A percentile compares a stretch with the other conserved stretches of the same genome.
Conservation (phyloP, 1,140 invertebrate genomes). For the Caenorhabditis remanei region DNA sequence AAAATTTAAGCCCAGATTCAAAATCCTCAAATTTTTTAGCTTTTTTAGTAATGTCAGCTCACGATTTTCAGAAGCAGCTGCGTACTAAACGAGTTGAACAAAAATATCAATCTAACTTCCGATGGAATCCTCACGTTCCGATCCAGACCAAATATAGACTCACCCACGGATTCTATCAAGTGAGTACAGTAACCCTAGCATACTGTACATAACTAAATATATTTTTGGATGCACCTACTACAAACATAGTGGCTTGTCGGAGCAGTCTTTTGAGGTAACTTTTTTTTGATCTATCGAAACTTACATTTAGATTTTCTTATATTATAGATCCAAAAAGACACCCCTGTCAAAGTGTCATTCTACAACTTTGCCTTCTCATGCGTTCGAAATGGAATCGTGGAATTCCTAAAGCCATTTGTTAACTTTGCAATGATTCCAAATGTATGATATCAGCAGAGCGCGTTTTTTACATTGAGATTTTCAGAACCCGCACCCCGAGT, state of each 20-base stretch:
- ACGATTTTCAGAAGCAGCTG: not conserved
- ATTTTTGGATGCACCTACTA: constrained; percentile 16
- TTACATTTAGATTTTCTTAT: not conserved
- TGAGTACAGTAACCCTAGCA: not conserved
- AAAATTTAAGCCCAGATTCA: too few relatives aligned
- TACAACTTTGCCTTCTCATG: constrained; percentile 14
- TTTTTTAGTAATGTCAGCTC: too few relatives aligned
- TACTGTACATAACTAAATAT: too few relatives aligned
- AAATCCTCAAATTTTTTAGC: too few relatives aligned
- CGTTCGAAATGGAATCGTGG: not conserved
- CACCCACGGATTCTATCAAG: not conserved
- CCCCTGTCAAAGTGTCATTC: not conserved
- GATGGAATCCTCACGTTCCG: not conserved
- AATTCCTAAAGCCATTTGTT: constrained; percentile 20
- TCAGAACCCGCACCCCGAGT: not conserved
- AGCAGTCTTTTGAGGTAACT: constrained; percentile 9
- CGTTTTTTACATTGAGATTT: not conserved
- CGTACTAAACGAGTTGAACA: not conserved
- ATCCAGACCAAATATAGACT: not conserved
- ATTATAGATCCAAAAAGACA: not conserved
- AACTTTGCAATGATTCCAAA: constrained; percentile 26
- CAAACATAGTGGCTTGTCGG: constrained; percentile 7
- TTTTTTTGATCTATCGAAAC: too few relatives aligned
- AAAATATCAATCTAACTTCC: not conserved
- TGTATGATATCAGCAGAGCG: not conserved